Base-by-base conservation (phyloP, 1,140 invertebrate genomes). In the Papilio xuthus region DNA sequence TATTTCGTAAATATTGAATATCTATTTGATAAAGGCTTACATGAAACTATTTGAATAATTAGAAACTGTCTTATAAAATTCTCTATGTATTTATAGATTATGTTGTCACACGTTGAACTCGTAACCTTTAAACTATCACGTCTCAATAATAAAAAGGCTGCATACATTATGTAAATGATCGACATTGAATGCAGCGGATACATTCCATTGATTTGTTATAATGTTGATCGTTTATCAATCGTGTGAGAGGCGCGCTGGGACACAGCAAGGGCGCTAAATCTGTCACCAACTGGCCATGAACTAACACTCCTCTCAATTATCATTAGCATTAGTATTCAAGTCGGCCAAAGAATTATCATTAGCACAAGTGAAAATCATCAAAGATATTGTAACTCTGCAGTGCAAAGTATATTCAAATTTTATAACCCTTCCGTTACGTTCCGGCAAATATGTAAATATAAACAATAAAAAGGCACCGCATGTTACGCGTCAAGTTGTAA, bases 161-260 rank as follows among this genome's bases (percentile, higher is more conserved):
- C 26, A 71, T 71, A 37, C 9, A 41, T 37, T 71, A 71, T 71
- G 69, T 42, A 71, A 71, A 71, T 71, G n/a, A 37, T 42, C 10
- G 13, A 71, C 69, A 71, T 42, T 41, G 69, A 71, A 42, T 42
- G 41, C 32, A 23, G 41, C 69, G 32, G 18, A 1, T 9, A 70
- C 37, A 37, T 42, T 42, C 69, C 32, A 70, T 42, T 42, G 18
- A 41, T 70, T 20, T 37, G 69, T 70, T 70, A 32, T 37, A 41
- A 10, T 20, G 67, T 70, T 23, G 56, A 60, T 26, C 20, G 20
- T 63, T 60, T 63, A 28, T 63, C 23, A 23, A 63, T 13, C 60
- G 23, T 28, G 23, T 53, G 60, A 2, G 60, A 10, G 50, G 6
- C 6, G 50, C 4, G 50, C n/a, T n/a, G 50, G 20, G 56, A 18